Conservation (phyloP, 1,140 invertebrate species). For the Lucilia sericata region DNA sequence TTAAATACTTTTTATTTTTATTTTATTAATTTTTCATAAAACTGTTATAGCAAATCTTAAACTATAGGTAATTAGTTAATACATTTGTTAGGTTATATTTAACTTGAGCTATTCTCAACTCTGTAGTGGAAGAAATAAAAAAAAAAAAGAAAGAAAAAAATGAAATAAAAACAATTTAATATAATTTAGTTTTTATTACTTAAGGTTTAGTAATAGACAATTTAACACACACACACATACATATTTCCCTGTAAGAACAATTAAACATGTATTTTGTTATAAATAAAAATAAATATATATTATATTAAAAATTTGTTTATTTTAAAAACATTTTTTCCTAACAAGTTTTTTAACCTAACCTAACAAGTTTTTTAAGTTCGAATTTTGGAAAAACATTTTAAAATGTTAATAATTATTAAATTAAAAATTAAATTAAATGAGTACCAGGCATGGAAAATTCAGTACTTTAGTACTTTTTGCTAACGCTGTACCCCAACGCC, state of each 20-base stretch:
- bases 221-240: background rate
- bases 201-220: background rate
- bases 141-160: background rate
- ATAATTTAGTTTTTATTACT: background rate
- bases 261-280: constrained; percentile 3
- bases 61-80: constrained; percentile 2
- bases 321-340: too few species aligned
- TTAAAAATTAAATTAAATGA: too few species aligned
- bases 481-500: too few species aligned
- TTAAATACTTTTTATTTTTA: too few species aligned
- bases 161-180: background rate
- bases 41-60: constrained; percentile 9
- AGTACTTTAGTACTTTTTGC: too few species aligned
- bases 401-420: too few species aligned
- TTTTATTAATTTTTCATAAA: background rate
- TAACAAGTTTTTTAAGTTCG: too few species aligned
- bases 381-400: too few species aligned
- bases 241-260: constrained; percentile 10
- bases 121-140: background rate
- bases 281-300: background rate
- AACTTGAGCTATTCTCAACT: constrained; percentile 13
- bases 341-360: too few species aligned
- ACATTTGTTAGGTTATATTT: constrained; percentile 4
- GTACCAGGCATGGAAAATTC: too few species aligned
- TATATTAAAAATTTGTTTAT: background rate